Evolutionary conservation across 2,113 vertebrate species (phyloP).

Genomic region (Chionomys nivalis): DNA sequence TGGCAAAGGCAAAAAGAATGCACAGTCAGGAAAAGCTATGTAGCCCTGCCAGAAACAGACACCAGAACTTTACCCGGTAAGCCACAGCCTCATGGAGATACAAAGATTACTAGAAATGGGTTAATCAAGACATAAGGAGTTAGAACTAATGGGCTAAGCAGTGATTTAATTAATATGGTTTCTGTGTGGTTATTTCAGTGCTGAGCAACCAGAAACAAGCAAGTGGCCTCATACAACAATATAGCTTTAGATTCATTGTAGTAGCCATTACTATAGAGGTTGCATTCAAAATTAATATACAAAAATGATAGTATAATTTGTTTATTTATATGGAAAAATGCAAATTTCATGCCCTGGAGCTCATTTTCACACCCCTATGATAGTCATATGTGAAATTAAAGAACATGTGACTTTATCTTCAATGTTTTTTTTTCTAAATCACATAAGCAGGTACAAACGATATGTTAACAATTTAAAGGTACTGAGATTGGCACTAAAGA

Average conservation of each 20-base stretch:
- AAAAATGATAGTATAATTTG: not conserved
- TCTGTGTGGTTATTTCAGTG: no score
- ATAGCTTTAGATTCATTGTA: not conserved
- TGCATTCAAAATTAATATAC: not conserved
- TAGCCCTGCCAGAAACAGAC: no score
- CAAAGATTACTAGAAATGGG: no score
- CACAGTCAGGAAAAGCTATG: no score
- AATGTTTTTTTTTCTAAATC: slow-evolving; percentile 5
- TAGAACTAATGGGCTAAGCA: no score
- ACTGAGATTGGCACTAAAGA: slow-evolving; percentile 23
- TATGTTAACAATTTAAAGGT: not conserved
- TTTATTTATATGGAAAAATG: slow-evolving; percentile 20
- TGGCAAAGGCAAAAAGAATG: no score
- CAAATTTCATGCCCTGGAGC: not conserved
- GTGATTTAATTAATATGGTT: no score
- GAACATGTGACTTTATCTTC: not conserved
- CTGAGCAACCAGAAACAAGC: no score
- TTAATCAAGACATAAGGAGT: no score
- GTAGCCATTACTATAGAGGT: not conserved
- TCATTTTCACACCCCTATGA: slow-evolving; percentile 4
- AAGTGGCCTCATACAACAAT: no score
- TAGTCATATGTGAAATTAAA: not conserved
- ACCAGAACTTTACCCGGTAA: no score
- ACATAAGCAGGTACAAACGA: not conserved
- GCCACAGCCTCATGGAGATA: no score